phyloP scores from a whole-genome alignment of 2,888 invertebrate genomes.

The Andrena chrysosceles region DNA sequence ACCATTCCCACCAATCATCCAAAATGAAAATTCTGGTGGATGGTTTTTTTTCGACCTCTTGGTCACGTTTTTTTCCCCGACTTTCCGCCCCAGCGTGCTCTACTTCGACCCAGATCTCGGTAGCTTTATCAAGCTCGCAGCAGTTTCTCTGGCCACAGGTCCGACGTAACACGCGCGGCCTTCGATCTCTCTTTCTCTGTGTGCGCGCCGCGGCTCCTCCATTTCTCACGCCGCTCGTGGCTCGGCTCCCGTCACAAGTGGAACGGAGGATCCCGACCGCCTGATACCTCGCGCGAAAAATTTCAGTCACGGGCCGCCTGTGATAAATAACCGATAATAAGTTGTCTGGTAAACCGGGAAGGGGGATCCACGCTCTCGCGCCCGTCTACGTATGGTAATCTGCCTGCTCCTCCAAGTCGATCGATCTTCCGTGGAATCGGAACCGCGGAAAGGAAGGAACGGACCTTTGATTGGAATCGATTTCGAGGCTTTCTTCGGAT shows the following conservation, averaged over 20 bases:
- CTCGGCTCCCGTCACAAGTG: slow-evolving; percentile 51
- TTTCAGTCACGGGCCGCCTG: slow-evolving; percentile 48
- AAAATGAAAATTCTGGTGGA: slow-evolving; percentile 12
- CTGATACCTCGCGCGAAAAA: slow-evolving; percentile 47
- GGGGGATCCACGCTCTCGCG: slow-evolving; percentile 4
- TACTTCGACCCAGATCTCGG: slow-evolving; percentile 57
- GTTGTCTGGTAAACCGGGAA: slow-evolving; percentile 39
- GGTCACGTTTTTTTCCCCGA: slow-evolving; percentile 25
- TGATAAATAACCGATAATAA: slow-evolving; percentile 62
- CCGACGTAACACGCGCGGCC: slow-evolving; percentile 56
- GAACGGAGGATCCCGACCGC: slow-evolving; percentile 50
- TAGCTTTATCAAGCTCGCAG: slow-evolving; percentile 59
- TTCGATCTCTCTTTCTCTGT: slow-evolving; percentile 51
- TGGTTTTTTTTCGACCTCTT: slow-evolving; percentile 5
- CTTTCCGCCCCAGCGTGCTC: not conserved
- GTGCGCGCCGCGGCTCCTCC: slow-evolving; percentile 45
- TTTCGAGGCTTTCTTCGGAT: slow-evolving; percentile 26
- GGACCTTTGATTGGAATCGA: slow-evolving; percentile 41
- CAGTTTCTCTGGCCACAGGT: slow-evolving; percentile 52
- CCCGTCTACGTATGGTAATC: slow-evolving; percentile 33
- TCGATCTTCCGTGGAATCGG: slow-evolving; percentile 30
- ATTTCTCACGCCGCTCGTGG: slow-evolving; percentile 56
- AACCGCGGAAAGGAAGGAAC: slow-evolving; percentile 31
- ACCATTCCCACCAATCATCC: not conserved
- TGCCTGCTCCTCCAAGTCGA: not conserved